Conservation (phyloP, 2,888 invertebrate species). For the Dinocampus coccinellae region DNA sequence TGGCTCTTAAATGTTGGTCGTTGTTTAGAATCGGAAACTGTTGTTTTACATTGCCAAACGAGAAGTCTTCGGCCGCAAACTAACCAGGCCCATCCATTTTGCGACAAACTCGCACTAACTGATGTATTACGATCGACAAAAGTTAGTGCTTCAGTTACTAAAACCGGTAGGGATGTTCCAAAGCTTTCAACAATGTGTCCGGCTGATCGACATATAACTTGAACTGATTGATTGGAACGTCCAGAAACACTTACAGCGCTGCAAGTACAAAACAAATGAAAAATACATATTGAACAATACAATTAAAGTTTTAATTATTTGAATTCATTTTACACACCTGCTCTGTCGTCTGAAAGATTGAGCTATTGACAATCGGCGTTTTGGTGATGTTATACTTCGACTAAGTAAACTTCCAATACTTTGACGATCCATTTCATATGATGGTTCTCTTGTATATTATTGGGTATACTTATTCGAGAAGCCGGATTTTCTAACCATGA, state of each 20-base stretch:
- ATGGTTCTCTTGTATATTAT: background rate
- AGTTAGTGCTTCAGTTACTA: conserved; percentile 89
- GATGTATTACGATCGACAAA: conserved; percentile 78
- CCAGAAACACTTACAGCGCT: conserved; percentile 72
- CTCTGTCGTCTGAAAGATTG: conserved; percentile 62
- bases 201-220: conserved; percentile 82
- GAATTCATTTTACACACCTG: conserved; percentile 54
- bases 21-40: conserved; percentile 62
- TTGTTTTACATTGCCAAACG: conserved; percentile 84
- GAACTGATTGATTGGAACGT: conserved; percentile 77
- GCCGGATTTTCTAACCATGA: background rate
- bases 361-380: conserved; percentile 59
- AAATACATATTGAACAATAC: background rate
- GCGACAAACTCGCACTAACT: conserved; percentile 76
- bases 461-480: background rate
- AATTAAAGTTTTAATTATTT: conserved; percentile 5
- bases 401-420: conserved; percentile 51
- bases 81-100: conserved; percentile 85
- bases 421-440: conserved; percentile 45
- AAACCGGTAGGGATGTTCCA: conserved; percentile 86
- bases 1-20: conserved; percentile 73
- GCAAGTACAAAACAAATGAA: conserved; percentile 30
- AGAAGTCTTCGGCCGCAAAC: conserved; percentile 88
- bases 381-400: conserved; percentile 58
- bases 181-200: conserved; percentile 83